Evolutionary conservation across 2,113 vertebrate genomes (phyloP).

Genomic region (Myocastor coypus): DNA sequence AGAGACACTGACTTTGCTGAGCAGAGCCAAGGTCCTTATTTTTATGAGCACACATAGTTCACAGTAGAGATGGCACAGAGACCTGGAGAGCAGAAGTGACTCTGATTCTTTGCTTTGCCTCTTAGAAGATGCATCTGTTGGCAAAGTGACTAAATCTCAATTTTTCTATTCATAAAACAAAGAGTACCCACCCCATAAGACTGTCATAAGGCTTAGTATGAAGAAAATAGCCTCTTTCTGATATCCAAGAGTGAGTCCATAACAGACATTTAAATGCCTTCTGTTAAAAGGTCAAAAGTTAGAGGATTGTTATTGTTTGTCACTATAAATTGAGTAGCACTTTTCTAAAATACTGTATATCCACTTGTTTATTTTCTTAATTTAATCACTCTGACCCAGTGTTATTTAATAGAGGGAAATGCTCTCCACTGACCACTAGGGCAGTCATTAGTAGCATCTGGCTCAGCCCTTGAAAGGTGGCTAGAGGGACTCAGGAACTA

Average conservation of each 20-base stretch:
- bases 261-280: not conserved
- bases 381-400: not conserved
- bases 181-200: not conserved
- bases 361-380: not conserved
- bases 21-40: not conserved
- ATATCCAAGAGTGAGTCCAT: not conserved
- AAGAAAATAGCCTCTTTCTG: not conserved
- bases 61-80: not conserved
- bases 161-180: not conserved
- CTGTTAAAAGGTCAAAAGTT: constrained; percentile 14
- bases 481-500: not conserved
- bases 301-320: not conserved
- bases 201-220: not conserved
- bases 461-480: not conserved
- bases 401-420: not conserved
- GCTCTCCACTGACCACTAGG: no score
- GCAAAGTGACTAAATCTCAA: not conserved
- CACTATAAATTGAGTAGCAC: not conserved
- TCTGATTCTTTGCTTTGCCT: not conserved
- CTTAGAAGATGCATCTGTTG: not conserved
- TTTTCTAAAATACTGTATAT: not conserved
- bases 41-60: not conserved
- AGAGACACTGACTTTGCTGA: not conserved
- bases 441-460: not conserved
- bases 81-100: not conserved